These are phyloP conservation scores for Nemotelus nigrinus DNA, from an alignment of 2,888 invertebrate genomes.

Conservation along the genomic window DNA sequence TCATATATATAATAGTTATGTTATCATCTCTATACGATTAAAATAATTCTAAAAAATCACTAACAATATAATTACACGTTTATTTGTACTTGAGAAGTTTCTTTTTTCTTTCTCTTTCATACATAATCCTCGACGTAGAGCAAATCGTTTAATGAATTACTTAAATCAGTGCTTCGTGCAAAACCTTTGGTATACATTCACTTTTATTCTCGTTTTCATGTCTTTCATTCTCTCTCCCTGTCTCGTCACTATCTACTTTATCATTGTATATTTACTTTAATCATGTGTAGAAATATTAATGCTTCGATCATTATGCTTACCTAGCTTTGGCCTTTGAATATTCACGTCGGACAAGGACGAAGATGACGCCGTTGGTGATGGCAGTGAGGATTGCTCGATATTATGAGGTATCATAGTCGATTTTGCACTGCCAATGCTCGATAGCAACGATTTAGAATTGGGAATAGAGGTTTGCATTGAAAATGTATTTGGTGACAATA, in stretches of 20 bases:
- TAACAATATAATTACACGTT: constrained; percentile 24
- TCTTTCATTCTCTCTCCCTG: constrained; percentile 38
- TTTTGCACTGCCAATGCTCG: neutral
- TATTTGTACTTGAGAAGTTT: constrained; percentile 34
- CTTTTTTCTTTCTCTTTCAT: too few species aligned
- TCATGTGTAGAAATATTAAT: neutral
- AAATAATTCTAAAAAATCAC: constrained; percentile 17
- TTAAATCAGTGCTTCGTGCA: constrained; percentile 41
- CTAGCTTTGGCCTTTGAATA: constrained; percentile 30
- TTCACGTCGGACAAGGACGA: neutral
- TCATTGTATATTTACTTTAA: constrained; percentile 26
- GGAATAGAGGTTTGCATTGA: neutral
- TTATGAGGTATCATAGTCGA: too few species aligned
- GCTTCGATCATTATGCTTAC: constrained; percentile 17
- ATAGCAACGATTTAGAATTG: neutral
- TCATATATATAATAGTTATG: neutral
- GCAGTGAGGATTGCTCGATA: too few species aligned
- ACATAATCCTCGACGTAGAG: too few species aligned
- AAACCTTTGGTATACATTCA: constrained; percentile 42
- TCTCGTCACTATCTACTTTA: constrained; percentile 32
- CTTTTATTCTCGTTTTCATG: constrained; percentile 35
- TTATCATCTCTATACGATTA: neutral
- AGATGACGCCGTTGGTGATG: neutral
- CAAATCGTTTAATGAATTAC: too few species aligned
- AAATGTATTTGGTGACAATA: neutral